A percentile compares a stretch with the other conserved stretches of the same genome.
These are phyloP conservation scores for Mesoligia furuncula DNA, from an alignment of 2,888 invertebrate species.

Conservation along the genomic window DNA sequence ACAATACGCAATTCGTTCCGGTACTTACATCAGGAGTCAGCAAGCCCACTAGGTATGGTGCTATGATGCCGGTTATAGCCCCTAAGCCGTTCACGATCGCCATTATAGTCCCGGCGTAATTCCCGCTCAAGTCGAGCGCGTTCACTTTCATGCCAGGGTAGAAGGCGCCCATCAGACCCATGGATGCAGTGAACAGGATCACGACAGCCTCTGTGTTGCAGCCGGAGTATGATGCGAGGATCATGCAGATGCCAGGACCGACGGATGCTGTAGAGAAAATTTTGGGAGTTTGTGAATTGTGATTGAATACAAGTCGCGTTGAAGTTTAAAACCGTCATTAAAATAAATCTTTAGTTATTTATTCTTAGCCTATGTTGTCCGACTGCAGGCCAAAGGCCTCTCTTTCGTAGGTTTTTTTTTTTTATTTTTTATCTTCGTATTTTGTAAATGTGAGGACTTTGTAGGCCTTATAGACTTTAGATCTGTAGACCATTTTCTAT, in stretches of 20 bases:
- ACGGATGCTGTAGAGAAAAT: conserved; percentile 89
- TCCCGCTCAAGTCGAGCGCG: conserved; percentile 92
- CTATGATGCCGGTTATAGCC: conserved; percentile 93
- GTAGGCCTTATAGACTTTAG: too few relatives aligned
- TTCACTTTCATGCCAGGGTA: conserved; percentile 93
- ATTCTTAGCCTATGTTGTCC: too few relatives aligned
- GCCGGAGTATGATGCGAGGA: conserved; percentile 92
- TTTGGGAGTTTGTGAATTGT: conserved; percentile 2
- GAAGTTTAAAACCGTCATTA: background rate
- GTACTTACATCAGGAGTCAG: conserved; percentile 92
- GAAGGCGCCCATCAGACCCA: conserved; percentile 93
- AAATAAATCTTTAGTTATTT: background rate
- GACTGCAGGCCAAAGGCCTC: background rate
- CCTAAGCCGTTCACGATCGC: conserved; percentile 93
- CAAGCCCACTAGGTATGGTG: conserved; percentile 92
- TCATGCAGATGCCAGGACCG: conserved; percentile 92
- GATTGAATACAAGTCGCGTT: background rate
- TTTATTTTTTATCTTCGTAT: too few relatives aligned
- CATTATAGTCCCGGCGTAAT: conserved; percentile 93
- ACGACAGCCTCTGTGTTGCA: conserved; percentile 91
- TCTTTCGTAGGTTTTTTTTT: too few relatives aligned
- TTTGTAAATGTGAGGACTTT: too few relatives aligned
- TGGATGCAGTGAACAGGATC: conserved; percentile 91
- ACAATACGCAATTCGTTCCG: conserved; percentile 64
- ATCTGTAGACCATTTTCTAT: too few relatives aligned